A percentile compares a stretch with the other conserved stretches of the same genome.
Evolutionary conservation across 1,140 invertebrate genomes (phyloP).

Genomic region (Camponotus floridanus): DNA sequence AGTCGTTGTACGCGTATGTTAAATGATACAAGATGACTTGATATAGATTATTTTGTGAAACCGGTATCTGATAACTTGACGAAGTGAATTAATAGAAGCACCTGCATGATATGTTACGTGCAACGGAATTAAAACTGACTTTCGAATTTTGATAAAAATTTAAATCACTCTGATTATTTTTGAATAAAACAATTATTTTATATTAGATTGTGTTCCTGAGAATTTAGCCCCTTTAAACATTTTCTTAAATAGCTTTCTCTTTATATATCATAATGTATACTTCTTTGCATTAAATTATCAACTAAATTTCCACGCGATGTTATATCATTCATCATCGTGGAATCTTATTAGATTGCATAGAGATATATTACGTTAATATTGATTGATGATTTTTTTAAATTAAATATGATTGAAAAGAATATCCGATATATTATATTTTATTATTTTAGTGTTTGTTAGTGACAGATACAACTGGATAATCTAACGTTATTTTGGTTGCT

Average conservation of each 20-base stretch:
- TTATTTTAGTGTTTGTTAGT: slow-evolving; percentile 18
- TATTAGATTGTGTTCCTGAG: neutral
- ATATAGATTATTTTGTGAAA: slow-evolving; percentile 4
- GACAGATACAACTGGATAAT: neutral
- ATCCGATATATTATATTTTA: neutral
- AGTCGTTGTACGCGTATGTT: neutral
- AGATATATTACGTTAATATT: neutral
- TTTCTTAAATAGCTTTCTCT: neutral
- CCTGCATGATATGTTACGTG: too few relatives aligned
- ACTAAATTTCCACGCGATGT: slow-evolving; percentile 1
- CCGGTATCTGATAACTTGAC: neutral
- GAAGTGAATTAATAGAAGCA: neutral
- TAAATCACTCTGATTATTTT: neutral
- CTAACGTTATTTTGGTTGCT: slow-evolving; percentile 23
- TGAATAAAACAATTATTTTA: neutral
- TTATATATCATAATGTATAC: neutral
- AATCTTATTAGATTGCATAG: neutral
- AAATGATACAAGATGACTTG: neutral
- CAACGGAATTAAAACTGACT: too few relatives aligned
- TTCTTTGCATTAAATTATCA: neutral
- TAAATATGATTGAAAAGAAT: too few relatives aligned
- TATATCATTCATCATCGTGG: neutral
- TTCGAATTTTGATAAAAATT: slow-evolving; percentile 17
- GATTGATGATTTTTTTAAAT: neutral
- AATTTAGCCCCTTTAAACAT: neutral